Percentiles rank a stretch among this genome's conserved stretches.
phyloP scores from a whole-genome alignment of 2,888 invertebrate species.

The Bellardia bayeri region DNA sequence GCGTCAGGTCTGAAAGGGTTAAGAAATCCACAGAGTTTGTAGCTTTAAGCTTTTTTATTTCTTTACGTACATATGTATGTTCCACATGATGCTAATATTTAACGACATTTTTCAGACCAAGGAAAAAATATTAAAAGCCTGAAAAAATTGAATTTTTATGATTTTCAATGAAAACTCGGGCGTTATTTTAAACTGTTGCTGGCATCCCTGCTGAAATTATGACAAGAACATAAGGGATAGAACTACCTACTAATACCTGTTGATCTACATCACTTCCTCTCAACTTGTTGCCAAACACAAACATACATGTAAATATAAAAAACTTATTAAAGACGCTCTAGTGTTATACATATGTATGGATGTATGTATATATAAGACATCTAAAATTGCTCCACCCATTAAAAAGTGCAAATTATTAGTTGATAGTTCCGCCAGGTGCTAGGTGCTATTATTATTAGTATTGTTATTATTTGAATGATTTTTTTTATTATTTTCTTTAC shows the following conservation, averaged over 20 bases:
- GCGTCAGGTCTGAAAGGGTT: too few species aligned
- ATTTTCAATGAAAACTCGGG: too few species aligned
- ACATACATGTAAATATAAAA: neutral
- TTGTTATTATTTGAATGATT: constrained; percentile 25
- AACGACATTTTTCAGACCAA: too few species aligned
- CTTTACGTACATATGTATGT: too few species aligned
- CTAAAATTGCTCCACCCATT: constrained; percentile 75
- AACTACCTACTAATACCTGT: constrained; percentile 47
- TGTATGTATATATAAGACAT: neutral
- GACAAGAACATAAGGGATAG: constrained; percentile 41
- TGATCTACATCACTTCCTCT: constrained; percentile 52
- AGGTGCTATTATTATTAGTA: constrained; percentile 76
- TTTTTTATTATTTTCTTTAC: neutral
- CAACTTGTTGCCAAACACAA: constrained; percentile 32
- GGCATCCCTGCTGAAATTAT: constrained; percentile 39
- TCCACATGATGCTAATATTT: too few species aligned
- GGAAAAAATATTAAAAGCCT: too few species aligned
- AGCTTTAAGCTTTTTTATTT: too few species aligned
- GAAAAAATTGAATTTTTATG: too few species aligned
- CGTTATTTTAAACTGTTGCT: neutral
- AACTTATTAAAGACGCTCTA: constrained; percentile 5
- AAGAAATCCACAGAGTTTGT: too few species aligned
- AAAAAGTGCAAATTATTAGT: constrained; percentile 83
- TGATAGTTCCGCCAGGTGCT: constrained; percentile 83
- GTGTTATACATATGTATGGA: neutral